Percentiles rank a stretch among this genome's conserved stretches.
phyloP scores from a whole-genome alignment of 2,888 invertebrate genomes.

The Drosophila prolongata region DNA sequence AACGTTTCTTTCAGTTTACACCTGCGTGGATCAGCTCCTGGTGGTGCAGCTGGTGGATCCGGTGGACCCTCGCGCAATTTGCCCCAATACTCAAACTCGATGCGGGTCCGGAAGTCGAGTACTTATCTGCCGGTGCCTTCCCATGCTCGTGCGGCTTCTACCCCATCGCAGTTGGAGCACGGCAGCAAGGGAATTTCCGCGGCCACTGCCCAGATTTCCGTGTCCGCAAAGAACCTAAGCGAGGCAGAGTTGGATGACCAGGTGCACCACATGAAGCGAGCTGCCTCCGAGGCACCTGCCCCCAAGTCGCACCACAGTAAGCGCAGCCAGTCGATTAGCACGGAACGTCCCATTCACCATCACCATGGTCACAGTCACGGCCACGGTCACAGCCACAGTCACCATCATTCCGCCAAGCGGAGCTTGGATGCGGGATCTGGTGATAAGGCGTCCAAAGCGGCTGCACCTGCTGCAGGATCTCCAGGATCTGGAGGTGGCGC shows the following conservation, averaged over 20 bases:
- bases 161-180: slow-evolving; percentile 84
- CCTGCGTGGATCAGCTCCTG: slow-evolving; percentile 59
- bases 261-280: slow-evolving; percentile 77
- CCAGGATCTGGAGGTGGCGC: slow-evolving; percentile 11
- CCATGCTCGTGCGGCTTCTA: slow-evolving; percentile 84
- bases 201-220: slow-evolving; percentile 42
- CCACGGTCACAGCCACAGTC: slow-evolving; percentile 46
- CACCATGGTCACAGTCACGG: slow-evolving; percentile 45
- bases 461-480: slow-evolving; percentile 35
- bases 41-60: slow-evolving; percentile 48
- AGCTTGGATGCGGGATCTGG: slow-evolving; percentile 71
- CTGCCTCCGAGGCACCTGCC: slow-evolving; percentile 80
- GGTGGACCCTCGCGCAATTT: slow-evolving; percentile 55
- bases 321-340: slow-evolving; percentile 82
- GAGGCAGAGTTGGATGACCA: slow-evolving; percentile 47
- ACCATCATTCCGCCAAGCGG: slow-evolving; percentile 71
- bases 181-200: slow-evolving; percentile 50
- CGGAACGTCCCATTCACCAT: slow-evolving; percentile 59
- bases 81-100: slow-evolving; percentile 82
- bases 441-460: slow-evolving; percentile 52
- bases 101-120: slow-evolving; percentile 82
- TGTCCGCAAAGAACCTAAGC: slow-evolving; percentile 58
- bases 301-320: slow-evolving; percentile 78
- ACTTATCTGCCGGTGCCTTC: slow-evolving; percentile 83
- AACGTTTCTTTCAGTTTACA: slow-evolving; percentile 50